phyloP scores from a whole-genome alignment of 2,888 invertebrate species.

The Aelia acuminata region DNA sequence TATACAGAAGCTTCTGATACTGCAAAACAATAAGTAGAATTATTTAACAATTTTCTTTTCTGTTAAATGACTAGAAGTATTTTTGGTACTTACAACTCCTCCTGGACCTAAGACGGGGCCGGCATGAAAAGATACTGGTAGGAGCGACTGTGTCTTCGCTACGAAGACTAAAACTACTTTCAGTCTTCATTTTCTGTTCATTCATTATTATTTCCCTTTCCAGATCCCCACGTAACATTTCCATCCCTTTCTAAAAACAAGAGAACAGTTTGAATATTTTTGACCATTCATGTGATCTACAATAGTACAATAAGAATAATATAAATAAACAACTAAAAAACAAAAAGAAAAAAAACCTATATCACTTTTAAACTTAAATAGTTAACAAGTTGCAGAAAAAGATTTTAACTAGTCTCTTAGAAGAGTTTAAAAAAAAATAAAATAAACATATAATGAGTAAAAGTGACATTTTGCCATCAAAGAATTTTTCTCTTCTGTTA shows the following conservation, averaged over 20 bases:
- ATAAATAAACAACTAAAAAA: too few species aligned
- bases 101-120: conserved; percentile 50
- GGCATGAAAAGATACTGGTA: conserved; percentile 53
- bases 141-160: conserved; percentile 52
- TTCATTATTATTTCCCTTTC: conserved; percentile 32
- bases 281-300: too few species aligned
- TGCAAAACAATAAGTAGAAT: conserved; percentile 58
- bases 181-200: conserved; percentile 51
- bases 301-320: too few species aligned
- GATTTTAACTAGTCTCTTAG: too few species aligned
- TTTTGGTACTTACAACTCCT: conserved; percentile 52
- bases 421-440: too few species aligned
- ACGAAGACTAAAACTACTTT: conserved; percentile 54
- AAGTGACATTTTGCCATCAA: too few species aligned
- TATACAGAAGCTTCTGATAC: conserved; percentile 66
- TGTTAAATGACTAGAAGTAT: background rate
- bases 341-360: too few species aligned
- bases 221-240: conserved; percentile 25
- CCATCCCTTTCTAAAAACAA: conserved; percentile 43
- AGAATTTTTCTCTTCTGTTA: too few species aligned
- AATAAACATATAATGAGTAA: too few species aligned
- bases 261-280: background rate
- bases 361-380: too few species aligned
- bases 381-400: too few species aligned
- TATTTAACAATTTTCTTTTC: background rate